Evolutionary conservation across 2,113 vertebrate genomes (phyloP), one percentile per base, ranked within the genome.

Genomic region (Orientallactaga bullata): DNA sequence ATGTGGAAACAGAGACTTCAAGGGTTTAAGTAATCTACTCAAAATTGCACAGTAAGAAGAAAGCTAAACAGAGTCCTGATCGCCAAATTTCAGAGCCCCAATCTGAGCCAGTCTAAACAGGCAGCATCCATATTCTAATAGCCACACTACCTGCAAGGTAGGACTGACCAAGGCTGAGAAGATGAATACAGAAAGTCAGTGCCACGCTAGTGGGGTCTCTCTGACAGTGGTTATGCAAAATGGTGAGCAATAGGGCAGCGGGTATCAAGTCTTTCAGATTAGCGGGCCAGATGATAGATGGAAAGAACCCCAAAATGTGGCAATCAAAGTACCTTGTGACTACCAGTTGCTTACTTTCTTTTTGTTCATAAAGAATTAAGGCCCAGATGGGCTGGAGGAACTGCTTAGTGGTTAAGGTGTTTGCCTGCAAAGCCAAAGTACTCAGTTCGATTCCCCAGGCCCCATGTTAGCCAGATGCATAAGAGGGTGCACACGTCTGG

Each of bases 211-310:
- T 9, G 30, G 58, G 58, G 6, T 79, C 84, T 65, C 23, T 72
- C 8, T 30, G 51, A 35, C n/a, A 9, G 28, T 18, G n/a, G 76
- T 76, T 66, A 86, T 17, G 66, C 30, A 68, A 72, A 89, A 61
- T 66, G 83, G 65, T 92, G 79, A 95, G 72, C 51, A 78, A 28
- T 5, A 26, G 35, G 74, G 71, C 89, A 88, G 32, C 13, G 74
- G 72, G 42, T 58, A 47, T 80, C 71, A 61, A 15, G 17, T 77
- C 42, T 83, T 73, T 73, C 51, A 85, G 76, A 95, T 82, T 79
- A 89, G 55, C n/a, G 80, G 60, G 69, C 28, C 13, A 74, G 82
- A 66, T 86, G 55, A 71, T 74, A 32, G 2, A 24, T 21, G 35
- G 51, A 60, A 90, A 32, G 15, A 82, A 7, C 5, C 20, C 23